Conservation (phyloP, 2,888 invertebrate species). For the Epirrita christyi region DNA sequence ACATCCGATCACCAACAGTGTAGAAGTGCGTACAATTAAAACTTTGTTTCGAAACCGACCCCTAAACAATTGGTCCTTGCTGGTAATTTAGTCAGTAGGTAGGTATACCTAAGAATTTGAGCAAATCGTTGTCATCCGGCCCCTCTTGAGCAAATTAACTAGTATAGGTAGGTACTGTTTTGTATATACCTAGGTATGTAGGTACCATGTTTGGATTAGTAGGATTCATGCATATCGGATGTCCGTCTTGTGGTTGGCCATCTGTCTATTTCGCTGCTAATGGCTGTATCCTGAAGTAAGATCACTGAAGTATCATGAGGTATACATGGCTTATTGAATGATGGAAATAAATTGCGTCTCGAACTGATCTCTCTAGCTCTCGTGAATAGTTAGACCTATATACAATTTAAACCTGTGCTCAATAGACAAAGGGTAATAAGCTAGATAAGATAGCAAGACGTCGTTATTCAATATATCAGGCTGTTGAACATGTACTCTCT, state of each 20-base stretch:
- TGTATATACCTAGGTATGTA: conserved; percentile 52
- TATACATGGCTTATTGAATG: conserved; percentile 32
- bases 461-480: neutral
- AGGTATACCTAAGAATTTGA: conserved; percentile 77
- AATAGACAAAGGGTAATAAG: conserved; percentile 22
- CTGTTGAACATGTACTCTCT: neutral
- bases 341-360: conserved; percentile 44
- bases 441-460: neutral
- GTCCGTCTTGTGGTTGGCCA: conserved; percentile 46
- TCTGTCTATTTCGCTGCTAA: conserved; percentile 36
- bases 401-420: conserved; percentile 26
- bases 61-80: conserved; percentile 60
- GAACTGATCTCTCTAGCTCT: conserved; percentile 34
- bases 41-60: conserved; percentile 57
- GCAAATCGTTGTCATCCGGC: conserved; percentile 82
- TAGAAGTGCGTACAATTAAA: conserved; percentile 83
- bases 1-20: conserved; percentile 88
- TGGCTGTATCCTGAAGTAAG: conserved; percentile 29
- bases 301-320: conserved; percentile 25
- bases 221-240: conserved; percentile 65
- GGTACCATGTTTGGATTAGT: conserved; percentile 67
- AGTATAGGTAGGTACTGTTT: conserved; percentile 61
- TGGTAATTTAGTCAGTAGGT: conserved; percentile 52
- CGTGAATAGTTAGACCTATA: conserved; percentile 16
- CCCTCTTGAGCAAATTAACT: conserved; percentile 73